Evolutionary conservation across 2,888 invertebrate genomes (phyloP).

Genomic region (Tineola bisselliella): DNA sequence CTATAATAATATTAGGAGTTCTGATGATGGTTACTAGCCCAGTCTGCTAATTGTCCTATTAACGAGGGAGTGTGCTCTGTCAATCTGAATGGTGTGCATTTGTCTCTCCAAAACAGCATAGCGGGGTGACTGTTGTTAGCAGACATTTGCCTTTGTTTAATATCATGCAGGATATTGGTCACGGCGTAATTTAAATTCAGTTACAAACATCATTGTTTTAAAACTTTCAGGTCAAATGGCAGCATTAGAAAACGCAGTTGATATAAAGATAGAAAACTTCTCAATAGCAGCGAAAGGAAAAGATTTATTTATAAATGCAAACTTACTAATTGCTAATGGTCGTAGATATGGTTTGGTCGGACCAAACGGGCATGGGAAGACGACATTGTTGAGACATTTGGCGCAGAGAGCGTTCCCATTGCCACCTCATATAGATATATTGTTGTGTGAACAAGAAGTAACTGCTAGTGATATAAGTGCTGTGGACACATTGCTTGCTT

Average conservation of each 20-base stretch:
- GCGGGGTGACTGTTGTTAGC: no score
- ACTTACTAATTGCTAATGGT: constrained; percentile 90
- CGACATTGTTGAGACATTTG: constrained; percentile 93
- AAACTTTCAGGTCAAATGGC: constrained; percentile 71
- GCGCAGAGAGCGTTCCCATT: constrained; percentile 90
- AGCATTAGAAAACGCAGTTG: constrained; percentile 91
- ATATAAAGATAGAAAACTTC: constrained; percentile 98
- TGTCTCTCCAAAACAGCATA: no score
- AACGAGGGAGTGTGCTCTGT: no score
- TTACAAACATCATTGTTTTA: no score
- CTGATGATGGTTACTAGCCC: no score
- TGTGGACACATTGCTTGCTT: constrained; percentile 91
- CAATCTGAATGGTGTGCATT: no score
- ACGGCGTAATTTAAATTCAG: no score
- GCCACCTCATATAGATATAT: constrained; percentile 93
- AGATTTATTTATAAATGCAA: constrained; percentile 96
- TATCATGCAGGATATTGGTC: no score
- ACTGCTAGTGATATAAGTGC: constrained; percentile 94
- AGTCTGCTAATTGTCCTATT: no score
- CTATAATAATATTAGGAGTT: constrained; percentile 5
- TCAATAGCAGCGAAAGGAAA: constrained; percentile 98
- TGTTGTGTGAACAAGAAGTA: constrained; percentile 98
- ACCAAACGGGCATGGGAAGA: constrained; percentile 99
- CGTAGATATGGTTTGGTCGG: constrained; percentile 97
- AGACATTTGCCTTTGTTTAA: no score